Base-by-base conservation (phyloP, 2,113 vertebrate genomes). In the Columbina picui region DNA sequence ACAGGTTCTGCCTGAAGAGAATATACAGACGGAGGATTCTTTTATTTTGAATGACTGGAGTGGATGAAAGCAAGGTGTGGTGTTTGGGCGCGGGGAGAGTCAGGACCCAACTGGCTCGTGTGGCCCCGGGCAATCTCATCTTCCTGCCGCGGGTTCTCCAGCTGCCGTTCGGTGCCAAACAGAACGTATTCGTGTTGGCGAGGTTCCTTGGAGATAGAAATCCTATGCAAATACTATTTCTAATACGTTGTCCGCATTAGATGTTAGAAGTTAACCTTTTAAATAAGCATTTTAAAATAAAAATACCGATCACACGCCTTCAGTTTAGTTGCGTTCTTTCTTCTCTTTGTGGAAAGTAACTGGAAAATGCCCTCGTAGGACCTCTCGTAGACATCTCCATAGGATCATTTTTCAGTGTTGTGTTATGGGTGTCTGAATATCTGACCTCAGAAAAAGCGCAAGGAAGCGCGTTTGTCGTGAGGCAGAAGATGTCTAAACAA, bases 1-100 rank as follows among this genome's bases (percentile, higher is more conserved):
- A 93, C 97, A 73, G 94, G 97, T 97, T 97, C 93, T 96, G 73
- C 79, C 84, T 95, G 96, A 93, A 90, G 91, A 78, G 84, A 82
- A 59, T 39, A 81, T 29, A 59, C 76, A 90, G 49, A 38, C 14
- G 76, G 43, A 27, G 55, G 83, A 78, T 65, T 87, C 64, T 94
- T 94, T 90, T n/a, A 81, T 95, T 96, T 90, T 87, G 93, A 95
- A 96, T 97, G 90, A 77, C 2, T 29, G 61, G 83, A 93, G 86
- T 68, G 88, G 91, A 92, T 97, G 95, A 97, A 96, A 96, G 93
- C 73, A 82, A 91, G 94, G 96, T 36, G 93, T 94, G 96, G 94
- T 91, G 38, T 67, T 56, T 82, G 93, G 87, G 84, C 53, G 45
- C 1, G 1, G 5, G 12, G 75, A 91, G 75, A 92, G 86, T 96